These are phyloP conservation scores for Cephus cinctus DNA, from an alignment of 1,140 invertebrate genomes.

Conservation along the genomic window DNA sequence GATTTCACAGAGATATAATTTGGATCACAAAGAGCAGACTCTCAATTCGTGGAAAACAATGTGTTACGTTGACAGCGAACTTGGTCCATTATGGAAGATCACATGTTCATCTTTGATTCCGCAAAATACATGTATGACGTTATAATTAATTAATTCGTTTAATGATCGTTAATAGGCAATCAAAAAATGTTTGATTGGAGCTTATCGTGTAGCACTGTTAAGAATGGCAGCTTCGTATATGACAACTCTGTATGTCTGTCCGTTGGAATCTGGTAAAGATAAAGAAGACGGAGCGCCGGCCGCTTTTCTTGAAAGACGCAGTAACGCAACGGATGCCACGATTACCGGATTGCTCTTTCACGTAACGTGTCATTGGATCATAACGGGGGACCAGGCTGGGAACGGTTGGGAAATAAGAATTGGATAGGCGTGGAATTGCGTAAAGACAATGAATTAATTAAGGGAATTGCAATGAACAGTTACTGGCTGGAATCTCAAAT, in stretches of 20 bases:
- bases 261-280: slow-evolving; percentile 13
- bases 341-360: slow-evolving; percentile 27
- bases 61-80: slow-evolving; percentile 19
- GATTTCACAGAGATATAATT: slow-evolving; percentile 15
- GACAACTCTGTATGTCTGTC: slow-evolving; percentile 25
- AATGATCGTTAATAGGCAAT: neutral
- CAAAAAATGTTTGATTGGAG: neutral
- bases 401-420: too few species aligned
- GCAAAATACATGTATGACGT: neutral
- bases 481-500: slow-evolving; percentile 16
- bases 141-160: neutral
- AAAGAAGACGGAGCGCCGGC: neutral
- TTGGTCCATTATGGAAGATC: slow-evolving; percentile 22
- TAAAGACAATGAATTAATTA: too few species aligned
- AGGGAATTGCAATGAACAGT: slow-evolving; percentile 12
- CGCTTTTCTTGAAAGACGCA: slow-evolving; percentile 19
- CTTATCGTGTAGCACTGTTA: slow-evolving; percentile 2
- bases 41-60: slow-evolving; percentile 11
- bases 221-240: slow-evolving; percentile 25
- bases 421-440: too few species aligned
- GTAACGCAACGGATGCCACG: slow-evolving; percentile 12
- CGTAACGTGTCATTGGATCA: slow-evolving; percentile 23
- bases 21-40: slow-evolving; percentile 12
- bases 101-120: slow-evolving; percentile 18
- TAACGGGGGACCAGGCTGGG: slow-evolving; percentile 28